Base-by-base conservation (phyloP, 1,140 invertebrate genomes). In the Holotrichia oblita region DNA sequence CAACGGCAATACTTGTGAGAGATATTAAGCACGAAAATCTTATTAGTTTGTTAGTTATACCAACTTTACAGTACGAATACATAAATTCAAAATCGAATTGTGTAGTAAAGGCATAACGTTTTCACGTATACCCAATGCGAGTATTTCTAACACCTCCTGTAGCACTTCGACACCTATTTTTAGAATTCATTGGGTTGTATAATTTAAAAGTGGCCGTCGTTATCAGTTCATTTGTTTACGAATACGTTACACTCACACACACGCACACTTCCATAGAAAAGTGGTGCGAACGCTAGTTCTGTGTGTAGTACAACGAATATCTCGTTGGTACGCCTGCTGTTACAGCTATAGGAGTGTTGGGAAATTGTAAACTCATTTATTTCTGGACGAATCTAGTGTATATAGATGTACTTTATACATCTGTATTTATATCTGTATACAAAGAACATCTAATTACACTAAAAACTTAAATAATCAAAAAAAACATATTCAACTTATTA, bases 141-240 rank as follows among this genome's bases (percentile, higher is more conserved):
- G 4, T 48, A 48, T 48, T 48, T 22, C 59, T 27, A 6, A 64
- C 59, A 64, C 59, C 6, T 64, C 59, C 59, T 64, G 6, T 64
- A 64, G 6, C 59, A 64, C 59, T 64, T 64, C 59, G 22, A 64
- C 59, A 64, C 59, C 59, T 64, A 64, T 64, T 64, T 64, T 64
- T 64, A 64, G 59, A 64, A 64, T 64, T 64, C 59, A 64, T 64
- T 64, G 59, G 59, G 59, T 64, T 64, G 59, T 64, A 64, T 64
- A 64, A 64, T 64, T 64, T 64, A 64, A 64, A 64, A 64, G 59
- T 64, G 59, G 59, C 59, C 59, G 59, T 64, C 59, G 59, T 64
- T 64, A 64, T 64, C 59, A 64, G 59, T 64, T 64, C 59, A 64
- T 64, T 64, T 64, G 59, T 64, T 64, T 64, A 64, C 59, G 8